A percentile compares a stretch with the other conserved stretches of the same genome.
Evolutionary conservation across 2,113 vertebrate genomes (phyloP).

Genomic region (Lasiurus cinereus): DNA sequence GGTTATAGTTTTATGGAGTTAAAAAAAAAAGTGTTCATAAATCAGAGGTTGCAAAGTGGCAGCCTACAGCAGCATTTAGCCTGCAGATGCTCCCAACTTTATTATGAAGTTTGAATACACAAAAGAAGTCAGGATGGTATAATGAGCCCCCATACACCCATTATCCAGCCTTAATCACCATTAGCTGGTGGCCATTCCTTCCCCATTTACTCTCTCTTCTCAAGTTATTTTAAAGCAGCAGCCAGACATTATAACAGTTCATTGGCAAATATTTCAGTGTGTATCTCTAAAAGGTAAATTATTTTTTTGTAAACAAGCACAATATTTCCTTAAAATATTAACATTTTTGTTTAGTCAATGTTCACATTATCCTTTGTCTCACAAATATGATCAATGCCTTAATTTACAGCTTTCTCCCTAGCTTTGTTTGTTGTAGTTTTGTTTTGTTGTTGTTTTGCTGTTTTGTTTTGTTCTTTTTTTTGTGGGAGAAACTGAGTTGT

Average conservation of each 20-base stretch:
- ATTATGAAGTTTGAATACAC: not conserved
- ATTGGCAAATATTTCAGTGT: conserved; percentile 8
- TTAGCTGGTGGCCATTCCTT: not conserved
- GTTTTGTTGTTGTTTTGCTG: not conserved
- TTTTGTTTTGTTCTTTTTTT: not conserved
- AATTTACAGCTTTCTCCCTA: not conserved
- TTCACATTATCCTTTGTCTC: conserved; percentile 44
- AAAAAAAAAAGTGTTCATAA: conserved; percentile 16
- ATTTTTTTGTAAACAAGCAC: not conserved
- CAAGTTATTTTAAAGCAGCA: not conserved
- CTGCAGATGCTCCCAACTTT: not conserved
- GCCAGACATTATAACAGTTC: not conserved
- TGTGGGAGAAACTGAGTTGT: not conserved
- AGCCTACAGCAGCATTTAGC: not conserved
- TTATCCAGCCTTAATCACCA: not conserved
- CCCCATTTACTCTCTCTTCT: not conserved
- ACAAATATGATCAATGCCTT: not conserved
- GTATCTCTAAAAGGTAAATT: conserved; percentile 19
- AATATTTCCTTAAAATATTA: not conserved
- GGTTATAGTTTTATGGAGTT: conserved; percentile 49
- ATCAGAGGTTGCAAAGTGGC: conserved; percentile 7
- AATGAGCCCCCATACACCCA: not conserved
- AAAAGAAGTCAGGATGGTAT: not conserved
- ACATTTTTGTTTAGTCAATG: conserved; percentile 27
- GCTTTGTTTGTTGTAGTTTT: not conserved